A percentile compares a stretch with the other conserved stretches of the same genome.
Evolutionary conservation across 2,797 vertebrate genomes (phyloP).

Genomic region (Austrolebias charrua): DNA sequence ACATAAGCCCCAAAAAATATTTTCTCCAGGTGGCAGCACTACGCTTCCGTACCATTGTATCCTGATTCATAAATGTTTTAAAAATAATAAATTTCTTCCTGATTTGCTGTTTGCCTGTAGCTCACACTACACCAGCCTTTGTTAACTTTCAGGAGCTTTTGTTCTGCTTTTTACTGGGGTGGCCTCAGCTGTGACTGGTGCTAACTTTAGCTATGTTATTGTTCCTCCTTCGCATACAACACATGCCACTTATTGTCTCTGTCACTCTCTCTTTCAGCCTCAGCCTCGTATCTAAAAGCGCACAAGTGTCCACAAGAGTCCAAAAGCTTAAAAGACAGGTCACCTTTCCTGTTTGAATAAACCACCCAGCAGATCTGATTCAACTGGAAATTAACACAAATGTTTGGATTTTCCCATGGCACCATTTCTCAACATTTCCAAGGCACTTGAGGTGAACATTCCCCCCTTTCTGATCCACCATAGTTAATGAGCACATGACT

Average conservation of each 20-base stretch:
- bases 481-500: conserved; percentile 20
- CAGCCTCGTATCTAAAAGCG: conserved; percentile 14
- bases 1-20: too few species aligned
- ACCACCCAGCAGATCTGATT: neutral
- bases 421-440: conserved; percentile 18
- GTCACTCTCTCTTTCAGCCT: conserved; percentile 48
- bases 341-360: conserved; percentile 1
- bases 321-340: too few species aligned
- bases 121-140: neutral
- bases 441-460: conserved; percentile 12
- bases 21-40: too few species aligned
- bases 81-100: neutral
- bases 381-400: conserved; percentile 27
- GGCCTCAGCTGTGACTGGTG: conserved; percentile 65
- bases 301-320: conserved; percentile 5
- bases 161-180: conserved; percentile 42
- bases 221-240: conserved; percentile 65
- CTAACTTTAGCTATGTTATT: conserved; percentile 80
- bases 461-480: conserved; percentile 8
- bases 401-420: conserved; percentile 22
- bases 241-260: conserved; percentile 51
- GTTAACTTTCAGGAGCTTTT: conserved; percentile 34
- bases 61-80: too few species aligned
- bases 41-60: too few species aligned
- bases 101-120: conserved; percentile 1